Evolutionary conservation across 2,113 vertebrate genomes (phyloP).

Genomic region (Vidua macroura): DNA sequence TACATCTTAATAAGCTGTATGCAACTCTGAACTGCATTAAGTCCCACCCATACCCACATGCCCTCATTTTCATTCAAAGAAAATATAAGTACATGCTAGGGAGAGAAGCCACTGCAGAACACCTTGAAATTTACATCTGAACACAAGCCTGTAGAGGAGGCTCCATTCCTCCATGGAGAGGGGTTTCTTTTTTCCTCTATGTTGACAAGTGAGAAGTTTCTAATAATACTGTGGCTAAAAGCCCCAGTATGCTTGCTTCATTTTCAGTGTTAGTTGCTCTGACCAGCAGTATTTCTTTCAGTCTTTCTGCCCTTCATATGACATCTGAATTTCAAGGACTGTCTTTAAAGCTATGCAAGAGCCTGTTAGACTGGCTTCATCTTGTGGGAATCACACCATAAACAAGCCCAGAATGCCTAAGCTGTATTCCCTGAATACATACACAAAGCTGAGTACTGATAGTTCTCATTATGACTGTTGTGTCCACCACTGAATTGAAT

Average conservation of each 20-base stretch:
- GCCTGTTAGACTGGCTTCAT: not conserved
- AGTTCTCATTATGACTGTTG: not conserved
- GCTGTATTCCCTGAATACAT: not conserved
- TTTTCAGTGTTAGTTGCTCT: not conserved
- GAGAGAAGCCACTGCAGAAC: not conserved
- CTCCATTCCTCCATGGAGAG: not conserved
- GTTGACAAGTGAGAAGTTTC: not conserved
- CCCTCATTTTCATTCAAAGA: not conserved
- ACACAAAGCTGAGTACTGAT: not conserved
- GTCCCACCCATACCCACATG: not conserved
- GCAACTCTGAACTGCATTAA: not conserved
- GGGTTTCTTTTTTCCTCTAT: not conserved
- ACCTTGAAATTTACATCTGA: not conserved
- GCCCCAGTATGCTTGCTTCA: not conserved
- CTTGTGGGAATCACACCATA: not conserved
- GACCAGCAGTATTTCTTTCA: not conserved
- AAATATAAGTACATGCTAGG: accelerated
- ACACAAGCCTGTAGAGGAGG: not conserved
- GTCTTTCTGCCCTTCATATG: not conserved
- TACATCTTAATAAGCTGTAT: not conserved
- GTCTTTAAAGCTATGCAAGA: not conserved
- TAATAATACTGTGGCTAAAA: not conserved
- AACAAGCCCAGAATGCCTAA: not conserved
- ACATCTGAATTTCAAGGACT: not conserved
- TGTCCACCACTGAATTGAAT: not conserved